These are phyloP conservation scores for Pelodytes ibericus DNA, from an alignment of 2,797 vertebrate genomes.

Conservation along the genomic window DNA sequence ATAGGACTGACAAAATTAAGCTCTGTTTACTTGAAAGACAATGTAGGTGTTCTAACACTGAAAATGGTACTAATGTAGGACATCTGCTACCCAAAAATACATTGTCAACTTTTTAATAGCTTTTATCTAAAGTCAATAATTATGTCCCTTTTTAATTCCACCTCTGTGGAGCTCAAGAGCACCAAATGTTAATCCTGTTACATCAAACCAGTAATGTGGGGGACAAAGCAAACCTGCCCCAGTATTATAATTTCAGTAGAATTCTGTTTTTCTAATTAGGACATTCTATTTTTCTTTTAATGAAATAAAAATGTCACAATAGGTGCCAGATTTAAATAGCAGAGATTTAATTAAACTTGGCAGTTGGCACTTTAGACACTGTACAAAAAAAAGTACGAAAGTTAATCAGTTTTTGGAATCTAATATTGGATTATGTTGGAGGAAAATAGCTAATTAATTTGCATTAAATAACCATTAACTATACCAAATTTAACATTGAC, in stretches of 20 bases:
- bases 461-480: constrained; percentile 54
- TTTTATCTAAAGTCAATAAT: background rate
- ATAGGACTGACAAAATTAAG: too few relatives aligned
- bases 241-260: constrained; percentile 26
- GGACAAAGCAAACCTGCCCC: constrained; percentile 20
- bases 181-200: constrained; percentile 11
- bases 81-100: background rate
- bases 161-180: constrained; percentile 12
- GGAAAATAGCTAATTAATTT: constrained; percentile 57
- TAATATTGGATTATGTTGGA: constrained; percentile 54
- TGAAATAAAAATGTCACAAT: constrained; percentile 55
- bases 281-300: constrained; percentile 44
- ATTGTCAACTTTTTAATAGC: background rate
- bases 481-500: constrained; percentile 51
- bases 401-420: constrained; percentile 56
- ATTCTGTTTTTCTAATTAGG: constrained; percentile 53
- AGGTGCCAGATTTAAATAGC: constrained; percentile 56
- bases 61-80: background rate
- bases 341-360: constrained; percentile 55
- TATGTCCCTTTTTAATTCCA: background rate
- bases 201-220: constrained; percentile 21
- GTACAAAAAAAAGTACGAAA: constrained; percentile 44
- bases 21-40: background rate
- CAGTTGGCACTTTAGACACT: constrained; percentile 47
- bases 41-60: background rate